Conservation (phyloP, 1,140 invertebrate genomes). For the Hycleus cichorii region DNA sequence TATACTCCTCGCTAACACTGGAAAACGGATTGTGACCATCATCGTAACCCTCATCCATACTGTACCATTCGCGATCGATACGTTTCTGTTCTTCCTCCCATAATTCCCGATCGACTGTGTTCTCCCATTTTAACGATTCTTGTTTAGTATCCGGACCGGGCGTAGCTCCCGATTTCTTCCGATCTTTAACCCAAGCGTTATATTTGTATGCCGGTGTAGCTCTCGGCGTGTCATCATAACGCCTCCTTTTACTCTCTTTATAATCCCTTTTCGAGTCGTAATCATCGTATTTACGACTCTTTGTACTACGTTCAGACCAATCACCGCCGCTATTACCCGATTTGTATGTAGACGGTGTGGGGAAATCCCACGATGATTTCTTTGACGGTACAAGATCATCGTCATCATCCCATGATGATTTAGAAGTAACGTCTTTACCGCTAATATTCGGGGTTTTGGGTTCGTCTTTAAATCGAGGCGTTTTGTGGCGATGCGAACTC, state of each 20-base stretch:
- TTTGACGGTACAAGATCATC: conserved; percentile 55
- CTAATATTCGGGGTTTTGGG: conserved; percentile 69
- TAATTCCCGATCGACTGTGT: conserved; percentile 62
- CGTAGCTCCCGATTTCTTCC: conserved; percentile 55
- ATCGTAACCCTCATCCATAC: conserved; percentile 88
- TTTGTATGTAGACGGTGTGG: conserved; percentile 64
- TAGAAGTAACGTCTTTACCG: conserved; percentile 60
- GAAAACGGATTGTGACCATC: conserved; percentile 90
- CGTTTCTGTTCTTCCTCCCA: conserved; percentile 93
- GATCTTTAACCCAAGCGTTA: conserved; percentile 68
- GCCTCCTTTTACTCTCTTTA: conserved; percentile 6
- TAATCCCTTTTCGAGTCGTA: conserved; percentile 12
- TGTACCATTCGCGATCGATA: conserved; percentile 95
- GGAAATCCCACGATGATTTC: conserved; percentile 85
- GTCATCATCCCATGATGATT: conserved; percentile 86
- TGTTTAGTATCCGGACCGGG: conserved; percentile 42
- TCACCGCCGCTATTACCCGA: conserved; percentile 37
- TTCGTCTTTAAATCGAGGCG: conserved; percentile 68
- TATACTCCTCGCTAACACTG: conserved; percentile 83
- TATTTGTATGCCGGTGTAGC: conserved; percentile 83
- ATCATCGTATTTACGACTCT: conserved; percentile 20
- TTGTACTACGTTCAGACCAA: conserved; percentile 43
- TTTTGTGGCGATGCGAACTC: conserved; percentile 56
- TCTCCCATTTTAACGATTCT: conserved; percentile 46
- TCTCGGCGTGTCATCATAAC: conserved; percentile 57